phyloP scores from a whole-genome alignment of 2,113 vertebrate species.

The Corythornis cristatus region DNA sequence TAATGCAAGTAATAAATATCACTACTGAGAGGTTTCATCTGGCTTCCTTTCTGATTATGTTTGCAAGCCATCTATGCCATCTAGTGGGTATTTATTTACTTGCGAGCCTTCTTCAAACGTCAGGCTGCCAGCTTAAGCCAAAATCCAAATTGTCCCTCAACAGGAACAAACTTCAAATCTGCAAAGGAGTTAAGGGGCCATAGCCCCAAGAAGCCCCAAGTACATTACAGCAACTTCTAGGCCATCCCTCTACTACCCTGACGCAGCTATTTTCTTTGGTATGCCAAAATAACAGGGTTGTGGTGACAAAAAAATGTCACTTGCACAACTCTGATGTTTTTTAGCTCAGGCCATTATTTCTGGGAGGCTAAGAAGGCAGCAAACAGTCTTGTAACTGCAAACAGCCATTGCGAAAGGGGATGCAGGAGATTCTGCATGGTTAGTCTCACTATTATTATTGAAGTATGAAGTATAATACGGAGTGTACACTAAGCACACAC shows the following conservation, averaged over 20 bases:
- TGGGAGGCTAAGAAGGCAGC: background rate
- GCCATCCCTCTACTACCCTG: background rate
- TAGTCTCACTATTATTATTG: background rate
- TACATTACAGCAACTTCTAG: background rate
- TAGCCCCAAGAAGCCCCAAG: background rate
- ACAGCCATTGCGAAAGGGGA: background rate
- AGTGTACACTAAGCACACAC: background rate
- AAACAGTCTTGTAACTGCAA: background rate
- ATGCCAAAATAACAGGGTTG: background rate
- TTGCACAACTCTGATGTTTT: background rate
- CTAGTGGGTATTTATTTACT: constrained; percentile 28
- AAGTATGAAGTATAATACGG: background rate
- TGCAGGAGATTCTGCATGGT: background rate
- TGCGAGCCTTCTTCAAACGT: background rate
- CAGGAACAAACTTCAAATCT: background rate
- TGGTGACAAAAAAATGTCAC: background rate
- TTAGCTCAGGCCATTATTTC: background rate
- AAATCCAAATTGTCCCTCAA: background rate
- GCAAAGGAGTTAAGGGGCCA: background rate
- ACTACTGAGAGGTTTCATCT: background rate
- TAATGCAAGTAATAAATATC: background rate
- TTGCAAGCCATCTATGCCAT: background rate
- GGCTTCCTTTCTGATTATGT: background rate
- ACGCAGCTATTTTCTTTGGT: background rate
- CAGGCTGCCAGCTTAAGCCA: background rate